These are phyloP conservation scores for Ceratina australensis DNA, from an alignment of 1,140 invertebrate species.

Conservation along the genomic window DNA sequence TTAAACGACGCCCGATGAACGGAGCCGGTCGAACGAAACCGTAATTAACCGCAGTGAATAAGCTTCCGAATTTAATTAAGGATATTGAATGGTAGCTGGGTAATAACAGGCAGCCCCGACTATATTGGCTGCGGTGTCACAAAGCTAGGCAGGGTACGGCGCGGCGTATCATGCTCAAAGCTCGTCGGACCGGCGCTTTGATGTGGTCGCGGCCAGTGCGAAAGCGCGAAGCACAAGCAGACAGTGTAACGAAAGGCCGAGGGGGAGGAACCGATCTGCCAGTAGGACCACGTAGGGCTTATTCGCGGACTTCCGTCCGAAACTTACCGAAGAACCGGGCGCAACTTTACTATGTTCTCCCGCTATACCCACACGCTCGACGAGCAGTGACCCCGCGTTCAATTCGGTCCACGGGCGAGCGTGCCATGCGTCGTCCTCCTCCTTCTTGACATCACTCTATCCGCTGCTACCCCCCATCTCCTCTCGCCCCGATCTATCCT, in stretches of 20 bases:
- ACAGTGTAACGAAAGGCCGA: constrained; percentile 59
- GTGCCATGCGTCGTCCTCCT: not conserved
- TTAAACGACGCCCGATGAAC: constrained; percentile 62
- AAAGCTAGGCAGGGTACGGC: constrained; percentile 72
- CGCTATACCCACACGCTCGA: constrained; percentile 38
- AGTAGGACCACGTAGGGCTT: constrained; percentile 65
- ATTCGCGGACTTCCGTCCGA: constrained; percentile 66
- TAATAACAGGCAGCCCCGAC: constrained; percentile 75
- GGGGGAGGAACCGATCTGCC: constrained; percentile 55
- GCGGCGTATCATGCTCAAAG: constrained; percentile 76
- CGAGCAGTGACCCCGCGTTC: too few relatives aligned
- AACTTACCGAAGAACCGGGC: constrained; percentile 63
- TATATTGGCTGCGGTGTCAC: constrained; percentile 79
- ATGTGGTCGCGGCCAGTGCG: constrained; percentile 77
- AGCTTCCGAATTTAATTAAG: constrained; percentile 80
- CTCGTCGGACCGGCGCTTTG: constrained; percentile 76
- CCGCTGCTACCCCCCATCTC: too few relatives aligned
- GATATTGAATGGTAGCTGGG: constrained; percentile 78
- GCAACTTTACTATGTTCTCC: constrained; percentile 50
- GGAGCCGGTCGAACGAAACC: constrained; percentile 71
- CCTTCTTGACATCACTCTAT: constrained; percentile 1
- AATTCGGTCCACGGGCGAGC: constrained; percentile 14
- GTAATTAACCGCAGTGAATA: constrained; percentile 80
- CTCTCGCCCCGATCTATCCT: too few relatives aligned
- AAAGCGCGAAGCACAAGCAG: constrained; percentile 73